These are phyloP conservation scores for Brachionus plicatilis DNA, from an alignment of 1,140 invertebrate species.

Conservation along the genomic window DNA sequence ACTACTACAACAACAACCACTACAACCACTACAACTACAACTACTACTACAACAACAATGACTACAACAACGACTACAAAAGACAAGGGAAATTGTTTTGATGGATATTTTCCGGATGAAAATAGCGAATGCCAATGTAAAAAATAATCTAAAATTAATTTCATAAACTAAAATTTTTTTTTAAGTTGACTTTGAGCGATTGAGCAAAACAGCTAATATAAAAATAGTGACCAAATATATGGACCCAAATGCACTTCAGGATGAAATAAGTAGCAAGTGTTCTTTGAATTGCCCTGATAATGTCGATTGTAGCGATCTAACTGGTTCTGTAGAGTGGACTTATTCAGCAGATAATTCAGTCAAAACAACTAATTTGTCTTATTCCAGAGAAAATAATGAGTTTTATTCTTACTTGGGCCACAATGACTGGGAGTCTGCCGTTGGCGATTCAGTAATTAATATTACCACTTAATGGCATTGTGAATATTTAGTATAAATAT, in stretches of 20 bases:
- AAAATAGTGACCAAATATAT: background rate
- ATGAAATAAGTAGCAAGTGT: background rate
- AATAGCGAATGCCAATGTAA: background rate
- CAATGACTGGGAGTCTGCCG: background rate
- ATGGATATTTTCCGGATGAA: background rate
- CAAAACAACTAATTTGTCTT: background rate
- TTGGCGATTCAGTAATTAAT: background rate
- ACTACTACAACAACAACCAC: background rate
- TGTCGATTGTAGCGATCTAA: background rate
- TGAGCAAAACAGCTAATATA: background rate
- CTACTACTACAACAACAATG: background rate
- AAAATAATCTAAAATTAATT: background rate
- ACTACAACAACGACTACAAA: background rate
- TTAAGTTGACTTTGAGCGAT: background rate
- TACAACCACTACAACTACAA: background rate
- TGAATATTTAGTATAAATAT: background rate
- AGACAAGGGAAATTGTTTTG: background rate
- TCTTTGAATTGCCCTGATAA: background rate
- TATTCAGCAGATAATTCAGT: background rate
- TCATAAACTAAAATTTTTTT: background rate
- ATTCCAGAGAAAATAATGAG: background rate
- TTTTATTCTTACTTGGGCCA: background rate
- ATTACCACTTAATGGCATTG: background rate
- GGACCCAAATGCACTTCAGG: background rate
- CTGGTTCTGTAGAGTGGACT: background rate